These are phyloP conservation scores for Heliothis virescens DNA, from an alignment of 1,140 invertebrate genomes.

Conservation along the genomic window DNA sequence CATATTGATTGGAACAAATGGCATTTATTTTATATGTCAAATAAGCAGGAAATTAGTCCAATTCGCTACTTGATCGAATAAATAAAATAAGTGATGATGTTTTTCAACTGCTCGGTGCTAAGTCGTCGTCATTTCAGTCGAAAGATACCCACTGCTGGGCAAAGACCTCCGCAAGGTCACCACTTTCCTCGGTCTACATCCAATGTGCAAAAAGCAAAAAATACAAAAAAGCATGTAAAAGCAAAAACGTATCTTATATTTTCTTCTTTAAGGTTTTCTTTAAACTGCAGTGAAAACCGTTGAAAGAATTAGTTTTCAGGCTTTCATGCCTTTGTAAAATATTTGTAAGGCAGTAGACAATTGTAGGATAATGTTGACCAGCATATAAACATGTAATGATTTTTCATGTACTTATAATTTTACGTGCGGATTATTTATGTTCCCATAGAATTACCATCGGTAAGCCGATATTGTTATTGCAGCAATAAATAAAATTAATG, in stretches of 20 bases:
- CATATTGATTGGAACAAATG: background rate
- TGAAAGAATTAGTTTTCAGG: slow-evolving; percentile 12
- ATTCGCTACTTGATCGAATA: background rate
- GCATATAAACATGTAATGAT: slow-evolving; percentile 16
- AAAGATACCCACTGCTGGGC: too few species aligned
- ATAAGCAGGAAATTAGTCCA: background rate
- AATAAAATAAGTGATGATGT: background rate
- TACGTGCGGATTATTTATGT: background rate
- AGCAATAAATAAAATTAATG: slow-evolving; percentile 4
- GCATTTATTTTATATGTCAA: slow-evolving; percentile 2
- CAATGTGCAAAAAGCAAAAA: too few species aligned
- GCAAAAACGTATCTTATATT: background rate
- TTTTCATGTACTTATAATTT: background rate
- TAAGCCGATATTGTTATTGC: slow-evolving; percentile 12
- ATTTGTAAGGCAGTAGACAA: background rate
- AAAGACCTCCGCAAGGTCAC: too few species aligned
- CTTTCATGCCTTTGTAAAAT: slow-evolving; percentile 32
- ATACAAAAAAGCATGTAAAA: too few species aligned
- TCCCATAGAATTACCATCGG: background rate
- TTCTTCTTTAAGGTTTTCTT: too few species aligned
- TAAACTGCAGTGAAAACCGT: background rate
- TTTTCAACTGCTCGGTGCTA: background rate
- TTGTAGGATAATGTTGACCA: slow-evolving; percentile 17
- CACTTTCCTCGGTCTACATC: too few species aligned
- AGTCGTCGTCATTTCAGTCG: background rate